Evolutionary conservation across 2,888 invertebrate species (phyloP), one percentile per base, ranked within the genome.

Genomic region (Parnassius smintheus): DNA sequence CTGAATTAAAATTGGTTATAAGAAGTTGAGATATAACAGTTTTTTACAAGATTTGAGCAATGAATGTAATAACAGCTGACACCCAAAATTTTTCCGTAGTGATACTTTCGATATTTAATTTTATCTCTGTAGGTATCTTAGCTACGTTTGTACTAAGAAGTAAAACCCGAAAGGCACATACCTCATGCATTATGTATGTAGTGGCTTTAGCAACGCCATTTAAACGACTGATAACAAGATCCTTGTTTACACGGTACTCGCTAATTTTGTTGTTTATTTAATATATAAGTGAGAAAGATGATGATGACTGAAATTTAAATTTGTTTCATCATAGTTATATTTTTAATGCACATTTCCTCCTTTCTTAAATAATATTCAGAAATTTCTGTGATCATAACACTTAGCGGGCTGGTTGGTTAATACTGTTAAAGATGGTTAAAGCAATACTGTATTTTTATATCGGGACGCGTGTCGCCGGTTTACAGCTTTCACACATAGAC

Each of bases 181-280:
- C 75, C 70, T 66, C 64, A 88, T 88, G 83, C 84, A 89, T 89
- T 83, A 88, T 88, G 85, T 80, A 88, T 81, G 71, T 65, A 73
- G 71, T 68, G 75, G 71, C 75, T 69, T 66, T 66, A 65, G 62
- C 67, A 68, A 77, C 80, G 80, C 78, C 82, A 82, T 85, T 81
- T 79, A 86, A 86, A 86, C 82, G 81, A 70, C 78, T 80, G 85
- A 86, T 86, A 84, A 80, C 81, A 75, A 75, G 74, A 80, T 72
- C 77, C 80, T 83, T 89, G 87, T 89, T 88, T 89, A 85, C 85
- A 82, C 72, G 78, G 78, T 75, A 75, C 78, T 74, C 70, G 75
- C 81, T 89, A 87, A 88, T 87, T 84, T 79, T 78, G 81, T 82
- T 83, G 80, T 72, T 75, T 70, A 25, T 25, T 25, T 4, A 25